phyloP scores from a whole-genome alignment of 2,888 invertebrate genomes.

The Agrotis exclamationis region DNA sequence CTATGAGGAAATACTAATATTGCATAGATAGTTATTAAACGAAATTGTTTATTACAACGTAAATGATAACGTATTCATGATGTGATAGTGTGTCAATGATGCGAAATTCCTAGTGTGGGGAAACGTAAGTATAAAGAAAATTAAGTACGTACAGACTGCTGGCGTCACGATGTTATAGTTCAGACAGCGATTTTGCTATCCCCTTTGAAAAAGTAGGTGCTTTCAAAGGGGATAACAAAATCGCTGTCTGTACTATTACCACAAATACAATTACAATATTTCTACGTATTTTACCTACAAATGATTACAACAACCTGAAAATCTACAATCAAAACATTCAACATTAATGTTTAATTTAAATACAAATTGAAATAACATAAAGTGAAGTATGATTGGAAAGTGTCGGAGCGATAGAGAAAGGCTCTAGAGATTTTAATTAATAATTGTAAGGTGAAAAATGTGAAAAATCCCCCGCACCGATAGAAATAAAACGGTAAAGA shows the following conservation, averaged over 20 bases:
- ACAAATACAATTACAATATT: no score
- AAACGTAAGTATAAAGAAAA: no score
- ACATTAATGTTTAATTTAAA: constrained; percentile 40
- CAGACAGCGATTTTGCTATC: no score
- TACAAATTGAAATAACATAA: constrained; percentile 24
- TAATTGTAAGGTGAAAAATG: constrained; percentile 66
- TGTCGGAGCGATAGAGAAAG: constrained; percentile 19
- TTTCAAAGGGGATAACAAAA: no score
- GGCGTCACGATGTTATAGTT: no score
- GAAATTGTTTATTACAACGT: not conserved
- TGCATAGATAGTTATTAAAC: not conserved
- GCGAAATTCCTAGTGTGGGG: no score
- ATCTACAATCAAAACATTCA: constrained; percentile 16
- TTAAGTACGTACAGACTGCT: no score
- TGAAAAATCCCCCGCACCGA: constrained; percentile 49
- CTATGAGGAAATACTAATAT: constrained; percentile 1
- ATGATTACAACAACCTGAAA: not conserved
- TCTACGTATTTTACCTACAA: no score
- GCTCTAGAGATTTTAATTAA: constrained; percentile 58
- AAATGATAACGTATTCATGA: not conserved
- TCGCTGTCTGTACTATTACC: no score
- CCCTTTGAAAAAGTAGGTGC: no score
- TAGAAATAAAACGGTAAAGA: constrained; percentile 45
- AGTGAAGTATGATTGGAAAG: constrained; percentile 15
- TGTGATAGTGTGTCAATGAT: no score